A percentile compares a stretch with the other conserved stretches of the same genome.
These are phyloP conservation scores for Vanessa tameamea DNA, from an alignment of 1,140 invertebrate species.

Conservation along the genomic window DNA sequence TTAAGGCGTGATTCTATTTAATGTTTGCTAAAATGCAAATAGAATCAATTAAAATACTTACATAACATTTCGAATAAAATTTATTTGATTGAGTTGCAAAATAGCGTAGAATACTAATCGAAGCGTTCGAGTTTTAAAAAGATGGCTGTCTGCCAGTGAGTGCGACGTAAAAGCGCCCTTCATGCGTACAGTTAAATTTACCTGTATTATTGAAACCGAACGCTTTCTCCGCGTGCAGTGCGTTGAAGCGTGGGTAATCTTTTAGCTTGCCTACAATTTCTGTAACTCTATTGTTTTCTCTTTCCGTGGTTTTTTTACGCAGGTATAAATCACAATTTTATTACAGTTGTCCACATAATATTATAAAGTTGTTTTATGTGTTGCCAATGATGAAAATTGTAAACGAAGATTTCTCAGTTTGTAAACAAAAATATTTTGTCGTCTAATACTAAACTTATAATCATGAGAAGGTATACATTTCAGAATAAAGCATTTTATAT, in stretches of 20 bases:
- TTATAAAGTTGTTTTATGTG: too few species aligned
- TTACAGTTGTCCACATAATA: too few species aligned
- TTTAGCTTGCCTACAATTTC: conserved; percentile 43
- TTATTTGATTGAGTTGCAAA: conserved; percentile 46
- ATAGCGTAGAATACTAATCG: conserved; percentile 35
- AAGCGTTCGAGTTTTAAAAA: conserved; percentile 35
- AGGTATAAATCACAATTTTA: neutral
- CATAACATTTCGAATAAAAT: conserved; percentile 32
- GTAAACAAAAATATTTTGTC: too few species aligned
- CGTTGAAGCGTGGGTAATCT: conserved; percentile 54
- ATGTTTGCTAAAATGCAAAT: conserved; percentile 13
- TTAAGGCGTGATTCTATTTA: conserved; percentile 23
- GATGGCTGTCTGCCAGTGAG: conserved; percentile 48
- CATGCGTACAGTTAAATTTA: conserved; percentile 45
- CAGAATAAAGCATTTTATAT: too few species aligned
- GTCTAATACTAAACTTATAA: too few species aligned
- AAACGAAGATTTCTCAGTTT: too few species aligned
- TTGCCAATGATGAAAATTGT: too few species aligned
- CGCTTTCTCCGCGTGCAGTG: conserved; percentile 55
- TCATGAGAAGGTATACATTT: too few species aligned
- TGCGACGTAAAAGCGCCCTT: conserved; percentile 48
- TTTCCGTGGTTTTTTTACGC: conserved; percentile 30
- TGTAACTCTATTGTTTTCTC: conserved; percentile 53
- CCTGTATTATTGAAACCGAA: conserved; percentile 45
- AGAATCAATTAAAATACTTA: conserved; percentile 23